These are phyloP conservation scores for Priocnemis perturbator DNA, from an alignment of 2,888 invertebrate genomes.

Conservation along the genomic window DNA sequence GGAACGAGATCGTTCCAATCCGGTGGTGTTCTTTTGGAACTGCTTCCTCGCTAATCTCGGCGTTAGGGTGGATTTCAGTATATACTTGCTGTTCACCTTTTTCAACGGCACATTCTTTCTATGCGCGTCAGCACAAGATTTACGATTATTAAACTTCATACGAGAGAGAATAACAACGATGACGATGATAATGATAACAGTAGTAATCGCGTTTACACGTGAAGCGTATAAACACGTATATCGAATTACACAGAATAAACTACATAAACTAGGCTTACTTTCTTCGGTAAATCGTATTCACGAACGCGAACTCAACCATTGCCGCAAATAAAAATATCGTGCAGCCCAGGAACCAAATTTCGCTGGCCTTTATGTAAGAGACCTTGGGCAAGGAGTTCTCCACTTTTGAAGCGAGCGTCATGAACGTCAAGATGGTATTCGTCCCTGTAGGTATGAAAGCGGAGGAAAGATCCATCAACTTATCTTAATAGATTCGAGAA, in stretches of 20 bases:
- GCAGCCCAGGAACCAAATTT: constrained; percentile 92
- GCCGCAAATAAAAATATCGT: constrained; percentile 90
- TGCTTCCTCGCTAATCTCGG: constrained; percentile 86
- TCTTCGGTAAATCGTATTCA: constrained; percentile 91
- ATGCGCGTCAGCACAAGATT: constrained; percentile 33
- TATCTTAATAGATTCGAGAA: too few relatives aligned
- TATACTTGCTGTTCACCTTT: constrained; percentile 88
- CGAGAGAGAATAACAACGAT: background rate
- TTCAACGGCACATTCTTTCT: constrained; percentile 84
- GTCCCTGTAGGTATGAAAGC: constrained; percentile 79
- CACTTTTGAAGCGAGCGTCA: constrained; percentile 89
- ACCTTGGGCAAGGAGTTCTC: constrained; percentile 91
- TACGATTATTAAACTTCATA: background rate
- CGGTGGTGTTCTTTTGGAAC: constrained; percentile 80
- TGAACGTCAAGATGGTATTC: constrained; percentile 91
- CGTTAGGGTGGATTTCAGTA: constrained; percentile 88
- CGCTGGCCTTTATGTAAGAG: constrained; percentile 92
- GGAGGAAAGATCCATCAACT: too few relatives aligned
- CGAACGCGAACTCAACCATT: constrained; percentile 91
- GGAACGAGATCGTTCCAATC: constrained; percentile 83
- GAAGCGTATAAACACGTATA: background rate
- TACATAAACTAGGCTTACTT: constrained; percentile 79
- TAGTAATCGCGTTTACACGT: background rate
- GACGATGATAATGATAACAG: background rate
- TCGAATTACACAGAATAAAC: background rate